phyloP scores from a whole-genome alignment of 2,113 vertebrate genomes.

The Mugil cephalus region DNA sequence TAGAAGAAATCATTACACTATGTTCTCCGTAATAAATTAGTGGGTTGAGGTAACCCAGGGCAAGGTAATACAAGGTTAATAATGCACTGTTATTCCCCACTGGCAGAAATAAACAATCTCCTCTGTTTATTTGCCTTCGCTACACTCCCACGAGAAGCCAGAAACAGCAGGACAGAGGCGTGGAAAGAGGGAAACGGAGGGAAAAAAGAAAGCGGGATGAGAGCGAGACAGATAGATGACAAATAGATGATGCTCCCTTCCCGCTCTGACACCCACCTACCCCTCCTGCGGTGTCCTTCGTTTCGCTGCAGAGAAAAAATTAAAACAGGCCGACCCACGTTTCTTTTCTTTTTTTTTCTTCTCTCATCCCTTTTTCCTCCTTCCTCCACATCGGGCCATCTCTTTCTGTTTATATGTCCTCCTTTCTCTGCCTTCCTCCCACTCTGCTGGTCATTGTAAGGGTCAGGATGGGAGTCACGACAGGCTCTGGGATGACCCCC shows the following conservation, averaged over 20 bases:
- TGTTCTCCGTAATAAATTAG: slow-evolving; percentile 78
- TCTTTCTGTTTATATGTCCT: slow-evolving; percentile 60
- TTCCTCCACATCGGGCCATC: slow-evolving; percentile 63
- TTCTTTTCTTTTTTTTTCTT: slow-evolving; percentile 34
- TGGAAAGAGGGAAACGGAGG: slow-evolving; percentile 71
- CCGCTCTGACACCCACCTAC: slow-evolving; percentile 82
- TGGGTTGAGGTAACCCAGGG: slow-evolving; percentile 79
- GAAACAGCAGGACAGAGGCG: slow-evolving; percentile 83
- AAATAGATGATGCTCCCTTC: slow-evolving; percentile 84
- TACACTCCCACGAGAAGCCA: slow-evolving; percentile 78
- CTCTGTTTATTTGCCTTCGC: slow-evolving; percentile 82
- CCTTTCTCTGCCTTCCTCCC: slow-evolving; percentile 73
- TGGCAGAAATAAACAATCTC: slow-evolving; percentile 81
- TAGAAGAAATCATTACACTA: slow-evolving; percentile 66
- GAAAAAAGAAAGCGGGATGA: slow-evolving; percentile 68
- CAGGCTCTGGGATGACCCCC: slow-evolving; percentile 57
- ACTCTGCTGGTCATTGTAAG: slow-evolving; percentile 68
- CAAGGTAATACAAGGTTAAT: slow-evolving; percentile 85
- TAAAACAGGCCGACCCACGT: slow-evolving; percentile 71
- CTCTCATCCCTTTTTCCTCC: slow-evolving; percentile 46
- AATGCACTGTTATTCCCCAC: slow-evolving; percentile 77
- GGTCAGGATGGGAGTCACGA: slow-evolving; percentile 74
- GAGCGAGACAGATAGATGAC: slow-evolving; percentile 80
- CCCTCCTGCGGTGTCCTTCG: slow-evolving; percentile 79
- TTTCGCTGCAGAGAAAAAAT: slow-evolving; percentile 69